These are phyloP conservation scores for Girardia tigrina DNA, from an alignment of 2,888 invertebrate genomes.

Conservation along the genomic window DNA sequence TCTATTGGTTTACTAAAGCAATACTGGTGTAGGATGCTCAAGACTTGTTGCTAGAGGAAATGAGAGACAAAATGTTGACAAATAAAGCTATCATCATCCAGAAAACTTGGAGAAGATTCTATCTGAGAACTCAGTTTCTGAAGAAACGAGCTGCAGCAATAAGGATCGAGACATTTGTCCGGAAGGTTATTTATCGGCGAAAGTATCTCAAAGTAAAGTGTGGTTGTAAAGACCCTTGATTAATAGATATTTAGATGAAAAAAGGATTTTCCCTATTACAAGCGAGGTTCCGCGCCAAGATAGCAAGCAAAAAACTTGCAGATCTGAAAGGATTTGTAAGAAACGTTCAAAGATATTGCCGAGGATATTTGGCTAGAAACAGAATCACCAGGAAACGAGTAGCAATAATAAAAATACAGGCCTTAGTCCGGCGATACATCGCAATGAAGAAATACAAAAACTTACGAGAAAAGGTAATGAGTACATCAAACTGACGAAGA, in stretches of 20 bases:
- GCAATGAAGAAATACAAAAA: constrained; percentile 71
- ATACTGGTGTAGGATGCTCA: constrained; percentile 63
- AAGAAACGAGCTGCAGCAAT: constrained; percentile 72
- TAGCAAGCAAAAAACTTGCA: constrained; percentile 55
- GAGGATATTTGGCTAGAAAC: constrained; percentile 71
- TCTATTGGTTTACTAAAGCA: too few species aligned
- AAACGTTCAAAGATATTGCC: constrained; percentile 55
- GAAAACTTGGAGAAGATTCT: constrained; percentile 81
- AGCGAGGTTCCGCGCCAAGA: constrained; percentile 77
- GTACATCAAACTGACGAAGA: background rate
- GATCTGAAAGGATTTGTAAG: constrained; percentile 28
- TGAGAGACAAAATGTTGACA: constrained; percentile 80
- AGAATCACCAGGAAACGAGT: background rate
- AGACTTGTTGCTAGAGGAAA: constrained; percentile 86
- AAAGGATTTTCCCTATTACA: constrained; percentile 81
- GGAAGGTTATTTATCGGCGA: constrained; percentile 72
- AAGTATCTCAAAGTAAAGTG: constrained; percentile 59
- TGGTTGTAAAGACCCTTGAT: background rate
- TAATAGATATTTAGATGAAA: background rate
- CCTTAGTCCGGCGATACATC: constrained; percentile 75
- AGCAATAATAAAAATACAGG: constrained; percentile 76
- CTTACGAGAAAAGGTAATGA: constrained; percentile 53
- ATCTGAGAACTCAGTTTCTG: constrained; percentile 56
- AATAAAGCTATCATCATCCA: constrained; percentile 84
- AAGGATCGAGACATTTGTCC: constrained; percentile 77